Conservation (phyloP, 2,797 vertebrate genomes). For the Serranus cabrilla region DNA sequence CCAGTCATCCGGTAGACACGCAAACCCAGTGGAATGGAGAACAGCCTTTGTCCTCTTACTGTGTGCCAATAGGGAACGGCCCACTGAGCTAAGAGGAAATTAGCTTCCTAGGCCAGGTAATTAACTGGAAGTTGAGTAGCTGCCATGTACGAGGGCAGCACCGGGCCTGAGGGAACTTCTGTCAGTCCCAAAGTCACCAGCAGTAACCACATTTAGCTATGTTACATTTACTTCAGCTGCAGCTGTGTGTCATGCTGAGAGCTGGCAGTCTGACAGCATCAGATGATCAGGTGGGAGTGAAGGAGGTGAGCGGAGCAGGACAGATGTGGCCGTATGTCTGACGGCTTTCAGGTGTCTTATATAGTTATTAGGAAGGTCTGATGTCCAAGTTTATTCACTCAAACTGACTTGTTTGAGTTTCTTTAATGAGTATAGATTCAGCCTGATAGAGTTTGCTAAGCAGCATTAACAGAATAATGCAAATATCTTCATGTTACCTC, state of each 20-base stretch:
- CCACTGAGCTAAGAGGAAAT: slow-evolving; percentile 78
- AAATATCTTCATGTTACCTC: not conserved
- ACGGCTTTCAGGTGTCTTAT: not conserved
- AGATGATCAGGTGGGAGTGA: slow-evolving; percentile 30
- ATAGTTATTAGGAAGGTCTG: not conserved
- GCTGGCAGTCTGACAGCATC: slow-evolving; percentile 27
- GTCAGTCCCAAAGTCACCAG: slow-evolving; percentile 68
- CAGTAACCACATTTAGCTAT: slow-evolving; percentile 59
- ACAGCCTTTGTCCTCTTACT: slow-evolving; percentile 64
- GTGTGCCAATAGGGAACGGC: slow-evolving; percentile 53
- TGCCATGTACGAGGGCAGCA: slow-evolving; percentile 63
- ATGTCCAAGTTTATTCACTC: not conserved
- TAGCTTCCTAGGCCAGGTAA: slow-evolving; percentile 77
- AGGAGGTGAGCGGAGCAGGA: slow-evolving; percentile 16
- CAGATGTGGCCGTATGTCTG: slow-evolving; percentile 1
- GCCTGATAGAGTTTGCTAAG: not conserved
- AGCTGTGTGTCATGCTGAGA: slow-evolving; percentile 21
- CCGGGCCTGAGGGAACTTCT: slow-evolving; percentile 63
- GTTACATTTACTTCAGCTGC: slow-evolving; percentile 47
- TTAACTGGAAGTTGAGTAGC: slow-evolving; percentile 78
- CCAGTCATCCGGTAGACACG: slow-evolving; percentile 68
- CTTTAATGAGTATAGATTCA: not conserved
- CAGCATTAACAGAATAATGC: not conserved
- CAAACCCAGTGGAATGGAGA: slow-evolving; percentile 64
- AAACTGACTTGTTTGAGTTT: not conserved